Evolutionary conservation across 2,113 vertebrate genomes (phyloP).

Genomic region (Scortum barcoo): DNA sequence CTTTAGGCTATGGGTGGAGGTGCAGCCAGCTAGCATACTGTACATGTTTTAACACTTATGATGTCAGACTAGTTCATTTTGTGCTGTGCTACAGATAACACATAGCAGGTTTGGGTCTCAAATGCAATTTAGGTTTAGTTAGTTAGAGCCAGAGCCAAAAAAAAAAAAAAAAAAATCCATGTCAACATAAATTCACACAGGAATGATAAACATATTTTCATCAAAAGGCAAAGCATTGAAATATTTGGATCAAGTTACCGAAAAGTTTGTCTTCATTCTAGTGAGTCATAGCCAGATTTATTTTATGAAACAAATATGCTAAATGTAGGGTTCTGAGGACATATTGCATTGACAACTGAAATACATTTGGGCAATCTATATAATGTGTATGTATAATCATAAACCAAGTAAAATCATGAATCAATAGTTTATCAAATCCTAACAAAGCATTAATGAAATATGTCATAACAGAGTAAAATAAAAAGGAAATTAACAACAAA

Average conservation of each 20-base stretch:
- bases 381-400: not conserved
- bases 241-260: not conserved
- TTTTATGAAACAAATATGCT: slow-evolving; percentile 45
- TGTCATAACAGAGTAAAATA: slow-evolving; percentile 18
- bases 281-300: not conserved
- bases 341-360: not conserved
- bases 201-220: not conserved
- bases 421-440: not conserved
- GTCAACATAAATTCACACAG: not conserved
- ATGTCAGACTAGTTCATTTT: slow-evolving; percentile 4
- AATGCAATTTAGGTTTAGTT: not conserved
- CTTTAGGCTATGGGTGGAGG: slow-evolving; percentile 56
- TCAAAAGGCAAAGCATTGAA: not conserved
- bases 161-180: too few relatives aligned
- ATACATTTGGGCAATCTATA: not conserved
- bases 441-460: slow-evolving; percentile 2
- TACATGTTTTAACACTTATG: slow-evolving; percentile 29
- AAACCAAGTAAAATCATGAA: not conserved
- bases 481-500: slow-evolving; percentile 1
- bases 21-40: not conserved
- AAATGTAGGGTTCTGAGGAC: slow-evolving; percentile 6
- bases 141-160: not conserved
- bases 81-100: not conserved
- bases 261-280: not conserved
- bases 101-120: not conserved